Conservation (phyloP, 2,797 vertebrate genomes). For the Amphiprion clarkii region DNA sequence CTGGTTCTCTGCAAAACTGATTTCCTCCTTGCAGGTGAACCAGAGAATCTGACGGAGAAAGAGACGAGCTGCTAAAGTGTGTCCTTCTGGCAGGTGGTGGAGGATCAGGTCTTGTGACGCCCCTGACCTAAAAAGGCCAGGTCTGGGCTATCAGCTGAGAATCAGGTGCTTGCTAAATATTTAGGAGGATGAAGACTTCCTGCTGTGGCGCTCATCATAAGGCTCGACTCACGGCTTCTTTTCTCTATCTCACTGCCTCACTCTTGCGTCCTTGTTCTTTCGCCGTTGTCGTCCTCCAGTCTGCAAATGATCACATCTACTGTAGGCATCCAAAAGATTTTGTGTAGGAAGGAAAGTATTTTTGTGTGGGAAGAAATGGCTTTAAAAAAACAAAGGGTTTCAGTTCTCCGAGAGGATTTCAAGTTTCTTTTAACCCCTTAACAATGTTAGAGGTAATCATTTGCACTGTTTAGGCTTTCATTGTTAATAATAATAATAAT, state of each 20-base stretch:
- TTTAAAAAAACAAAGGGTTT: slow-evolving; percentile 1
- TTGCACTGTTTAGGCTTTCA: not conserved
- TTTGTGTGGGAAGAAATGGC: slow-evolving; percentile 35
- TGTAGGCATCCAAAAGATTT: slow-evolving; percentile 41
- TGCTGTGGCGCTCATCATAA: slow-evolving; percentile 60
- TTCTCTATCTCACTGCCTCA: slow-evolving; percentile 10
- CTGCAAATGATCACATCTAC: slow-evolving; percentile 33
- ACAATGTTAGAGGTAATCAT: slow-evolving; percentile 11
- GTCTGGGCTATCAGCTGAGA: slow-evolving; percentile 73
- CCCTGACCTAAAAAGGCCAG: slow-evolving; percentile 67
- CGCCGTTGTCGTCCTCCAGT: slow-evolving; percentile 7
- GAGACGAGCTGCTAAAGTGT: slow-evolving; percentile 27
- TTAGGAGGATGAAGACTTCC: slow-evolving; percentile 68
- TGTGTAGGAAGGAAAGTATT: slow-evolving; percentile 37
- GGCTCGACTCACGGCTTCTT: slow-evolving; percentile 30
- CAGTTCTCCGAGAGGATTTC: slow-evolving; percentile 26
- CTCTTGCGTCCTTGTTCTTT: slow-evolving; percentile 32
- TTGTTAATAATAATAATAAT: slow-evolving; percentile 2
- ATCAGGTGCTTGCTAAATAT: slow-evolving; percentile 79
- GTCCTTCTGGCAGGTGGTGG: slow-evolving; percentile 48
- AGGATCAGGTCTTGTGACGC: slow-evolving; percentile 71
- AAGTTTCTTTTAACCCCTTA: slow-evolving; percentile 25
- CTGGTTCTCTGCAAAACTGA: slow-evolving; percentile 25
- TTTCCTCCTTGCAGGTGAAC: slow-evolving; percentile 36
- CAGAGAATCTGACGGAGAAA: slow-evolving; percentile 24